Conservation (phyloP, 2,113 vertebrate species). For the Bettongia penicillata region DNA sequence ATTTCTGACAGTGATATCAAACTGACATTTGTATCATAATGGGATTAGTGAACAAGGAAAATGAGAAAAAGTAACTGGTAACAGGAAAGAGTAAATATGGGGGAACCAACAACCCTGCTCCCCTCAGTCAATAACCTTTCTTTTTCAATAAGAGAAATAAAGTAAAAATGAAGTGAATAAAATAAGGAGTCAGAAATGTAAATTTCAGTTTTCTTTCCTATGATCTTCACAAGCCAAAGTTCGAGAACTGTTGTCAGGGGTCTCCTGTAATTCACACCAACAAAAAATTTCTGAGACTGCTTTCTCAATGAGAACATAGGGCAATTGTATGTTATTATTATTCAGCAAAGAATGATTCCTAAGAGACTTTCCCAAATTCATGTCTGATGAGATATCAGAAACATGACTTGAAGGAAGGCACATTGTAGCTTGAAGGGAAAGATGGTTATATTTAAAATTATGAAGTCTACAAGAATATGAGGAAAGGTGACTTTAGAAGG, state of each 20-base stretch:
- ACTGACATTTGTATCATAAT: neutral
- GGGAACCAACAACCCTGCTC: neutral
- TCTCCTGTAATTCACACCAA: neutral
- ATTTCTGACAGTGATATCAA: conserved; percentile 46
- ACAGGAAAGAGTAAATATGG: neutral
- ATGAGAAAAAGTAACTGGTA: neutral
- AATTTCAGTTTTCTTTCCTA: neutral
- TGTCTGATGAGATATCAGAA: neutral
- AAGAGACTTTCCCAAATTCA: neutral
- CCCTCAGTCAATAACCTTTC: neutral
- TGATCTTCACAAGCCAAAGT: neutral
- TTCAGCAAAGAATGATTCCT: conserved; percentile 43
- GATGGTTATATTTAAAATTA: neutral
- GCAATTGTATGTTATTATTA: neutral
- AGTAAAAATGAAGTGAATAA: neutral
- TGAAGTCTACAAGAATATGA: neutral
- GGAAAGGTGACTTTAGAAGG: conserved; percentile 15
- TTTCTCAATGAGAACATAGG: neutral
- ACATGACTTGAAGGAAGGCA: neutral
- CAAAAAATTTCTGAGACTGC: neutral
- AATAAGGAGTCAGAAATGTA: neutral
- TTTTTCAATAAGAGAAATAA: neutral
- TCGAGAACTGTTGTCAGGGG: neutral
- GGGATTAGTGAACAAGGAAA: neutral
- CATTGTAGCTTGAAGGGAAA: neutral